Evolutionary conservation across 2,888 invertebrate genomes (phyloP), one percentile per base, ranked within the genome.

Genomic region (Tyria jacobaeae): DNA sequence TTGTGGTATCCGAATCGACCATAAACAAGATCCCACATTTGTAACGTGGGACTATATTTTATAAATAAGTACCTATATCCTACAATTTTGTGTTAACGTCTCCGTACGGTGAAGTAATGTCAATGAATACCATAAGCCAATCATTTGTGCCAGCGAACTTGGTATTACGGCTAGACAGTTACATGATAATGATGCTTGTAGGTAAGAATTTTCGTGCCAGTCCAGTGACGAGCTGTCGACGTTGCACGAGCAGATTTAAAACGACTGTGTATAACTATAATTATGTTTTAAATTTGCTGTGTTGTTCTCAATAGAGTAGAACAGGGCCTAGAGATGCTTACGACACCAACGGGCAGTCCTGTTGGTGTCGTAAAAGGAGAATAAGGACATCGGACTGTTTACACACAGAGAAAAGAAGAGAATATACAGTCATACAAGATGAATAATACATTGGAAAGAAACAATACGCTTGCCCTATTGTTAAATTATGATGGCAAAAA

Each of bases 181-280:
- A 50, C 55, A 62, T 39, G 58, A 35, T 62, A 58, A 62, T 58
- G 49, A 54, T 41, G 44, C n/a, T 31, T 15, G 58, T 51, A 47
- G 37, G 21, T n/a, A 39, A 12, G 49, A 54, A 37, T 39, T 60
- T 48, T 17, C 39, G 37, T 15, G 41, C 14, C 31, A 25, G 7
- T 17, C 15, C 17, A 58, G 31, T 53, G 59, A 41, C 49, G 51
- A 15, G 35, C 6, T n/a, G 53, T 39, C 53, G 53, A 53, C 53
- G 17, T 44, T 21, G 21, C 10, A 21, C 44, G 44, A 44, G 17
- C 21, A 44, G 17, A 21, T 21, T 21, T 44, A 31, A 31, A 31
- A 31, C 27, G 27, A 31, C 27, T 31, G 7, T 6, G 24, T 51
- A 51, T 21, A 6, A 17, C 25, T 54, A 14, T 54, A 27, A 39